Conservation (phyloP, 2,113 vertebrate genomes). For the Triplophysa siluroides region DNA sequence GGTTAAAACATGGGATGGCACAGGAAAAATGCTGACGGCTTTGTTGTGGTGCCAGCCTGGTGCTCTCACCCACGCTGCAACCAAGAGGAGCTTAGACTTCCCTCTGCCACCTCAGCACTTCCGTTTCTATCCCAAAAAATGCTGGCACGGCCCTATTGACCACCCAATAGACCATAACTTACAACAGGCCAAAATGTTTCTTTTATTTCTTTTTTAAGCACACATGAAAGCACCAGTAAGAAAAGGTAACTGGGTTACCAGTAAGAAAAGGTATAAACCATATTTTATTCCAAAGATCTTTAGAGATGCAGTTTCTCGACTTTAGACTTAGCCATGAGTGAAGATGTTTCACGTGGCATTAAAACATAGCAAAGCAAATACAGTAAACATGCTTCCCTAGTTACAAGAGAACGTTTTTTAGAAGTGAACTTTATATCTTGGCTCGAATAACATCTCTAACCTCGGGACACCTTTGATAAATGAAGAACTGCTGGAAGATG, state of each 20-base stretch:
- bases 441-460: not conserved
- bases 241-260: not conserved
- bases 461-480: no score
- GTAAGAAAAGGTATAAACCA: no score
- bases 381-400: no score
- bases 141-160: slow-evolving; percentile 27
- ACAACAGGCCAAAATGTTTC: not conserved
- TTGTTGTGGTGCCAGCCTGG: slow-evolving; percentile 27
- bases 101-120: slow-evolving; percentile 35
- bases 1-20: slow-evolving; percentile 1
- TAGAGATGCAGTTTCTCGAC: no score
- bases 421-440: not conserved
- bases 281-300: no score
- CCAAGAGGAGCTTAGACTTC: slow-evolving; percentile 12
- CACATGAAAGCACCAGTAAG: not conserved
- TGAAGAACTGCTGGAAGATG: not conserved
- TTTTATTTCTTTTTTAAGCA: not conserved
- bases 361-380: no score
- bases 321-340: no score
- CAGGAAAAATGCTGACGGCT: slow-evolving; percentile 29
- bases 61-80: slow-evolving; percentile 16
- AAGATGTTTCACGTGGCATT: no score
- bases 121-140: slow-evolving; percentile 14
- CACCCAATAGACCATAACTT: slow-evolving; percentile 26
- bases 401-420: not conserved